Base-by-base conservation (phyloP, 2,888 invertebrate genomes). In the Tenthredo distinguenda region DNA sequence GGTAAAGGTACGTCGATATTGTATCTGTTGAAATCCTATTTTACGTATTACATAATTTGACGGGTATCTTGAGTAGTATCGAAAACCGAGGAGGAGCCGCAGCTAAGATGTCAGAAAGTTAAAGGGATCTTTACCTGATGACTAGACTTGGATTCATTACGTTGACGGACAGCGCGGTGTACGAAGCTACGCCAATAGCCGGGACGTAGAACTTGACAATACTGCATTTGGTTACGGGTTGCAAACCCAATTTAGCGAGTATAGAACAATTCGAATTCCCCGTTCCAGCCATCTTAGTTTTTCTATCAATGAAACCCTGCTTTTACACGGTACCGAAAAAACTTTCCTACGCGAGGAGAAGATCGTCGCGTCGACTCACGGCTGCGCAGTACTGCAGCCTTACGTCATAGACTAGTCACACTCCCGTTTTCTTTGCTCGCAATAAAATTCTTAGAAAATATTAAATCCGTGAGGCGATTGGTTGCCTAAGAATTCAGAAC, bases 101-200 rank as follows among this genome's bases (percentile, higher is more conserved):
- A 15, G 15, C 15, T 18, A 58, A n/a, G 58, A 37, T 81, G 47
- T 47, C n/a, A 9, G 31, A n/a, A 31, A 18, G 21, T 21, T 21
- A 21, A 21, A 34, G 58, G 31, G 9, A 10, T 5, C 31, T 12
- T 92, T 94, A 96, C 96, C 96, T 96, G 90, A 96, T 95, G 90
- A 97, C 95, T 88, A 97, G 94, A 88, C 96, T 95, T 4, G 98
- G 98, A 92, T 98, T 97, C 97, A 98, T 97, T 84, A 98, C 97
- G 94, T 97, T 97, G 77, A 98, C 94, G 76, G 97, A 97, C 83
- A 98, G 95, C 62, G 97, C 96, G 90, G 96, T 96, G 93, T 98
- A 98, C 93, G 97, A 96, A 87, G 95, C 95, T 81, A 96, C 95
- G 76, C 98, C 97, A 94, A 97, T 96, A 84, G 96, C 92, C 68